Conservation (phyloP, 1,140 invertebrate species). For the Anoplolepis gracilipes region DNA sequence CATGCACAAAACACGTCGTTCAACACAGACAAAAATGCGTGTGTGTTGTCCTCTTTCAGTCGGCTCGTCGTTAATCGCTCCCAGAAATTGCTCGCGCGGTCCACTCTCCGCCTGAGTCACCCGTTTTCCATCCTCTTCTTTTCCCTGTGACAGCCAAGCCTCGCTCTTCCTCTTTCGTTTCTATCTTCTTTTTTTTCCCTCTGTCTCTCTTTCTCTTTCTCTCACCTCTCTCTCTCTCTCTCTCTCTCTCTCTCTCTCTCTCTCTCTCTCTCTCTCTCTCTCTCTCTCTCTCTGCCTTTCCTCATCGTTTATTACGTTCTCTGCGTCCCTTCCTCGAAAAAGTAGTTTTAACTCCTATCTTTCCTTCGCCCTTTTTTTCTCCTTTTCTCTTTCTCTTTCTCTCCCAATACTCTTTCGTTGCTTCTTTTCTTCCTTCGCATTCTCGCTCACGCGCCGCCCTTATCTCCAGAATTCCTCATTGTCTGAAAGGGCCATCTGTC, state of each 20-base stretch:
- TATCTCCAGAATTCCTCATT: conserved; percentile 86
- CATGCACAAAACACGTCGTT: conserved; percentile 11
- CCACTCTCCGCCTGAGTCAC: conserved; percentile 74
- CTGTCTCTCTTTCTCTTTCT: conserved; percentile 1
- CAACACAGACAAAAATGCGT: conserved; percentile 46
- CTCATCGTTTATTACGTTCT: conserved; percentile 67
- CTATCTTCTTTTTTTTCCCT: background rate
- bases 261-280: conserved; percentile 19
- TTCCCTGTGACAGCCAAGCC: background rate
- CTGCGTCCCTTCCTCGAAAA: conserved; percentile 68
- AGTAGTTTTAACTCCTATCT: conserved; percentile 73
- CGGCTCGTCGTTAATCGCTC: conserved; percentile 73
- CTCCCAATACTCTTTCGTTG: conserved; percentile 29
- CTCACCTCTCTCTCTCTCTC: background rate
- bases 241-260: conserved; percentile 52
- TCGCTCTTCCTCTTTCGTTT: background rate
- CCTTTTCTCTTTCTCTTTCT: conserved; percentile 63
- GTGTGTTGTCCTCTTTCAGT: conserved; percentile 37
- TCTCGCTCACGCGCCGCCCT: conserved; percentile 78
- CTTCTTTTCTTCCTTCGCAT: conserved; percentile 55
- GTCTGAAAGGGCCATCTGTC: conserved; percentile 85
- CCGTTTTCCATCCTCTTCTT: conserved; percentile 54
- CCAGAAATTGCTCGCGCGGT: conserved; percentile 69
- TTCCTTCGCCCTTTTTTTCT: conserved; percentile 39
- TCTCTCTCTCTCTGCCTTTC: conserved; percentile 34